Percentiles rank a stretch among this genome's conserved stretches.
phyloP scores from a whole-genome alignment of 1,140 invertebrate genomes.

The Habropoda laboriosa region DNA sequence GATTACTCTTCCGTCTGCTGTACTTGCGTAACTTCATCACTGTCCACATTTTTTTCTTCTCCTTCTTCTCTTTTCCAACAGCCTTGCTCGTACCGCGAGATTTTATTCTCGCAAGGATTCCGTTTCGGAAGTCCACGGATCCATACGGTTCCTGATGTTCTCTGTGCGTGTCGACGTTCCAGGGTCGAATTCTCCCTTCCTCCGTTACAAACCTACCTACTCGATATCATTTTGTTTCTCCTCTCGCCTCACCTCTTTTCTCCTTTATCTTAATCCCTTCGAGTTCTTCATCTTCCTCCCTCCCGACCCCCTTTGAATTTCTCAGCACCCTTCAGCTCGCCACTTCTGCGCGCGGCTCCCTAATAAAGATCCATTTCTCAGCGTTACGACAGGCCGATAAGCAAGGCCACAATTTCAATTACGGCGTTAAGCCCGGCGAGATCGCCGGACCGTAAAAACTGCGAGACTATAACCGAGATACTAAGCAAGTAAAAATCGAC shows the following conservation, averaged over 20 bases:
- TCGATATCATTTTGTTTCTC: conserved; percentile 62
- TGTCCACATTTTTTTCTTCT: too few species aligned
- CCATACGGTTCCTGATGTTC: not conserved
- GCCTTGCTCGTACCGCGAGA: not conserved
- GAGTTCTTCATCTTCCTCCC: not conserved
- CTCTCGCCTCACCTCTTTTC: not conserved
- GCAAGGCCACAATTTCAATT: conserved; percentile 71
- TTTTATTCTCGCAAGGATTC: not conserved
- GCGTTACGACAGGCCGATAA: conserved; percentile 69
- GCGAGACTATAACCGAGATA: conserved; percentile 69
- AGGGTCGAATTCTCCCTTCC: conserved; percentile 14
- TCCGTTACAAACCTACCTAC: conserved; percentile 5
- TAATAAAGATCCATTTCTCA: conserved; percentile 71
- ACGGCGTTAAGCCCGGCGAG: conserved; percentile 63
- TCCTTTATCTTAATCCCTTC: conserved; percentile 61
- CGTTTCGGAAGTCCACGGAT: not conserved
- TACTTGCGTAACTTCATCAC: too few species aligned
- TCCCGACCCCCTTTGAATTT: not conserved
- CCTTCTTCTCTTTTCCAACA: too few species aligned
- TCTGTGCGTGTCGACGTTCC: too few species aligned
- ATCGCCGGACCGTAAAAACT: conserved; percentile 67
- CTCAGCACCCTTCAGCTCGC: conserved; percentile 37
- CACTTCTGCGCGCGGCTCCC: conserved; percentile 55
- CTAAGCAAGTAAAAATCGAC: conserved; percentile 70
- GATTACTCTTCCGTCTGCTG: too few species aligned